phyloP scores from a whole-genome alignment of 2,113 vertebrate genomes.

The Podocnemis expansa region DNA sequence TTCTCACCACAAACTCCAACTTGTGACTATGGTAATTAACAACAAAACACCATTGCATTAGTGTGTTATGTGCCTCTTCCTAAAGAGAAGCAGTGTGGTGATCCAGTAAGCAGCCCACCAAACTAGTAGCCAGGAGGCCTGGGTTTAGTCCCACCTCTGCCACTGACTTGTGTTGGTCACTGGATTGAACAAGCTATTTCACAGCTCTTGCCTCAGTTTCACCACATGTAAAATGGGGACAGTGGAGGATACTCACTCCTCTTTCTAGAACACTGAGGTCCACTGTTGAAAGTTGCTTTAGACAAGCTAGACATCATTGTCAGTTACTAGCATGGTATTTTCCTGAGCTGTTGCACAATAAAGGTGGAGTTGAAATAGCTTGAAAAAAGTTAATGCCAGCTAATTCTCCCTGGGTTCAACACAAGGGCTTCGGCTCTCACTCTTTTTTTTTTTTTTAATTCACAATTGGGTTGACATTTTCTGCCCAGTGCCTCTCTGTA shows the following conservation, averaged over 20 bases:
- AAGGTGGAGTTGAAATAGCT: neutral
- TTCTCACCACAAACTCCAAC: rapidly evolving
- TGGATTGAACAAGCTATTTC: neutral
- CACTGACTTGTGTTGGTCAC: neutral
- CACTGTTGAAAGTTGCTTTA: neutral
- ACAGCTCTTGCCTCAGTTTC: neutral
- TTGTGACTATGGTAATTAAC: neutral
- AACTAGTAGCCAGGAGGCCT: neutral
- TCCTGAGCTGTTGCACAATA: neutral
- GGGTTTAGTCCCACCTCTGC: neutral
- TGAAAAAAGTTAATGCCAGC: neutral
- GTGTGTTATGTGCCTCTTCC: neutral
- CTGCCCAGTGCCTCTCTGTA: neutral
- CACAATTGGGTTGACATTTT: neutral
- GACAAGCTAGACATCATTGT: neutral
- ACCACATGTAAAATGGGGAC: neutral
- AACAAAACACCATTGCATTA: neutral
- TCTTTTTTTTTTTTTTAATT: rapidly evolving
- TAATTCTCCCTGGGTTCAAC: neutral
- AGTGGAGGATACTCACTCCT: neutral
- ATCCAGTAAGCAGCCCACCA: neutral
- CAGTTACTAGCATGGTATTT: neutral
- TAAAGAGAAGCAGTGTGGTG: neutral
- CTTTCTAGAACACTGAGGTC: neutral
- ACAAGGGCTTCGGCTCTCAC: rapidly evolving